phyloP scores from a whole-genome alignment of 2,888 invertebrate genomes.

The Dicranocentrus wangi region DNA sequence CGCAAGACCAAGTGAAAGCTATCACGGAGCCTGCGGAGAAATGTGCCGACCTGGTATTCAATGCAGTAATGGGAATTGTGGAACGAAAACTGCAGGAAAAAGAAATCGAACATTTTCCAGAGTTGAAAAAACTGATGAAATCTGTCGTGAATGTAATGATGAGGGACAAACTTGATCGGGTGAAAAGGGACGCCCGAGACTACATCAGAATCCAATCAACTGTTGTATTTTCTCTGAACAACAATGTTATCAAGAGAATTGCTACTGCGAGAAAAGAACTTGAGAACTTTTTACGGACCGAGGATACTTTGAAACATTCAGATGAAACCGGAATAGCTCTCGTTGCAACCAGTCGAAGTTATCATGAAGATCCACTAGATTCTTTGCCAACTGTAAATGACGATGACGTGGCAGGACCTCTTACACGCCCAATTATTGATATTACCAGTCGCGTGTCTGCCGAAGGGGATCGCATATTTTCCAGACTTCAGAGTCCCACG shows the following conservation, averaged over 20 bases:
- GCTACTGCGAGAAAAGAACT: not conserved
- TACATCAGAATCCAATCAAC: conserved; percentile 46
- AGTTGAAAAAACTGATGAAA: conserved; percentile 15
- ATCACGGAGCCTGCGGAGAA: conserved; percentile 32
- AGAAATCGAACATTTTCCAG: not conserved
- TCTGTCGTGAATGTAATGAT: conserved; percentile 21
- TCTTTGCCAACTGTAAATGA: not conserved
- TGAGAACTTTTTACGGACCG: conserved; percentile 12
- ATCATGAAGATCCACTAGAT: not conserved
- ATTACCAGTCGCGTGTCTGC: no score
- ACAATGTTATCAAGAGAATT: not conserved
- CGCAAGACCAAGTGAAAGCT: conserved; percentile 24
- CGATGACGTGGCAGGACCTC: no score
- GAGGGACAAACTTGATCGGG: conserved; percentile 4
- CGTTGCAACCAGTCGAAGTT: not conserved
- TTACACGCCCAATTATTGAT: no score
- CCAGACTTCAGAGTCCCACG: not conserved
- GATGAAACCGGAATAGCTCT: not conserved
- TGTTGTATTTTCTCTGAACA: conserved; percentile 34
- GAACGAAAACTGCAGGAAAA: conserved; percentile 15
- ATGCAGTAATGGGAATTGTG: conserved; percentile 22
- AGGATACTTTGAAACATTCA: not conserved
- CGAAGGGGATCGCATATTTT: no score
- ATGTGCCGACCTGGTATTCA: conserved; percentile 46
- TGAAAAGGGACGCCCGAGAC: conserved; percentile 31